Percentiles rank a stretch among this genome's conserved stretches.
Conservation (phyloP, 2,113 vertebrate species). For the Progne subis region DNA sequence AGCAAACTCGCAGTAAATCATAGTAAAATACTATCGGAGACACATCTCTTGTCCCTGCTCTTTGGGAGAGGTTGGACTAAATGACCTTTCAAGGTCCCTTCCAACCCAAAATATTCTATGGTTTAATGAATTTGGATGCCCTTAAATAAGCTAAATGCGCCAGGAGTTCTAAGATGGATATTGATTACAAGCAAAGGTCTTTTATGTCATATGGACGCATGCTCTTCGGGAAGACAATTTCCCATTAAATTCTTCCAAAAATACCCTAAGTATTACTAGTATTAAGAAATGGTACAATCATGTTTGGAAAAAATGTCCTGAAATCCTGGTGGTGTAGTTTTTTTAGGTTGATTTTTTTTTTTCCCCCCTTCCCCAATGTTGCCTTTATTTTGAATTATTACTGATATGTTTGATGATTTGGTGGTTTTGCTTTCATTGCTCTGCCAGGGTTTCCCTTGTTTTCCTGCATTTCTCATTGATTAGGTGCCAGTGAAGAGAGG, state of each 20-base stretch:
- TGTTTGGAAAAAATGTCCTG: not conserved
- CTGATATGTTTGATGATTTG: not conserved
- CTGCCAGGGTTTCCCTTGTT: not conserved
- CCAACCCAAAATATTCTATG: not conserved
- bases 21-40: not conserved
- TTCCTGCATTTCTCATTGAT: not conserved
- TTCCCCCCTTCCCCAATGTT: not conserved
- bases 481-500: not conserved
- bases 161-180: not conserved
- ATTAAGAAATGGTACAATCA: not conserved
- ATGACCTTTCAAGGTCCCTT: not conserved
- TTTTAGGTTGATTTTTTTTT: fast-evolving
- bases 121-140: not conserved
- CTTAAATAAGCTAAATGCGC: not conserved
- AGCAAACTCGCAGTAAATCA: not conserved
- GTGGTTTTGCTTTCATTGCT: not conserved
- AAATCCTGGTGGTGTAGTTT: not conserved
- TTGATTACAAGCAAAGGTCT: not conserved
- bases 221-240: not conserved
- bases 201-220: fast-evolving
- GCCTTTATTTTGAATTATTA: not conserved
- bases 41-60: not conserved
- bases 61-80: not conserved
- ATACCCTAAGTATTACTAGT: not conserved
- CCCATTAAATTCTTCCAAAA: not conserved